Percentiles rank a stretch among this genome's conserved stretches.
These are phyloP conservation scores for Sycophila texana DNA, from an alignment of 2,888 invertebrate genomes.

Conservation along the genomic window DNA sequence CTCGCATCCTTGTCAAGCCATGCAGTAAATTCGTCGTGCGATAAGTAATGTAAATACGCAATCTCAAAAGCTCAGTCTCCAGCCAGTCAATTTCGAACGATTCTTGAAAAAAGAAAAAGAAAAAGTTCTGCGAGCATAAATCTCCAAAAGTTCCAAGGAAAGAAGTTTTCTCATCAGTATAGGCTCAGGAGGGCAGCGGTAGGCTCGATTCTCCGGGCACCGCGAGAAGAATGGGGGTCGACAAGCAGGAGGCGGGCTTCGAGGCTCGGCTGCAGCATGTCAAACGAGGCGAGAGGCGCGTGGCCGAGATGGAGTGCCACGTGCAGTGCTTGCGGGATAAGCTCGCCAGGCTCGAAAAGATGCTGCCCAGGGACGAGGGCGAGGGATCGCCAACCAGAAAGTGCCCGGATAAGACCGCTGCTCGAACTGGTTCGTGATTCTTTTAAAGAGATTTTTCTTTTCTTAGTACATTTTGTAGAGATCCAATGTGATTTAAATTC, in stretches of 20 bases:
- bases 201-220: too few relatives aligned
- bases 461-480: not conserved
- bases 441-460: not conserved
- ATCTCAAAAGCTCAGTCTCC: not conserved
- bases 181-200: too few relatives aligned
- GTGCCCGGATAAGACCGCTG: too few relatives aligned
- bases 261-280: not conserved
- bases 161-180: not conserved
- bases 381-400: not conserved
- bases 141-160: not conserved
- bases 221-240: not conserved
- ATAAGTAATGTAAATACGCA: conserved; percentile 27
- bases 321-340: conserved; percentile 54
- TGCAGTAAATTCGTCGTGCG: conserved; percentile 48
- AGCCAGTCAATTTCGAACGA: not conserved
- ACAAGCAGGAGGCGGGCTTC: not conserved
- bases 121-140: not conserved
- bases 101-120: not conserved
- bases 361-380: conserved; percentile 13
- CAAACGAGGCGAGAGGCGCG: conserved; percentile 48
- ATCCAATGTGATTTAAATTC: not conserved
- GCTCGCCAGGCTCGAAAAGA: conserved; percentile 33
- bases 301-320: conserved; percentile 57
- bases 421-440: not conserved
- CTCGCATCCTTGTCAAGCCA: conserved; percentile 23